phyloP scores from a whole-genome alignment of 2,113 vertebrate genomes.

The Ceyx cyanopectus region DNA sequence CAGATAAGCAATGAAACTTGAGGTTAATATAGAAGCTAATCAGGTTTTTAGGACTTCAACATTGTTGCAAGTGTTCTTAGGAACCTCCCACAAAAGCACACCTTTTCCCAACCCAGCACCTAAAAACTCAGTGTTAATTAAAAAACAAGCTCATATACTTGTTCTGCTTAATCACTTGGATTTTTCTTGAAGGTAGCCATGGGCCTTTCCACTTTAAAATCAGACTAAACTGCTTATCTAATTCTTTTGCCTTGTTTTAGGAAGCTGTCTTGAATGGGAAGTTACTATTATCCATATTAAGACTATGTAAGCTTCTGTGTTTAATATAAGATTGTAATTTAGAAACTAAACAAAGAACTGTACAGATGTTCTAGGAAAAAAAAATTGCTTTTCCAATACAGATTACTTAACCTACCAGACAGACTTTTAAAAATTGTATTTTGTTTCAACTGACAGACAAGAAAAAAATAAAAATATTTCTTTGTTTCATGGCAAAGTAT shows the following conservation, averaged over 20 bases:
- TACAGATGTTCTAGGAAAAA: not conserved
- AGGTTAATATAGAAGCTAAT: not conserved
- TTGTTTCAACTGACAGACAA: not conserved
- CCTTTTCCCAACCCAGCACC: not conserved
- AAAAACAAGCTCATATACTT: not conserved
- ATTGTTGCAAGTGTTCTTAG: not conserved
- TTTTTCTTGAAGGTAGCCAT: not conserved
- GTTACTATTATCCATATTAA: not conserved
- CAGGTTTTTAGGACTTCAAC: not conserved
- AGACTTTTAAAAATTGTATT: not conserved
- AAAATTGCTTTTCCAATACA: not conserved
- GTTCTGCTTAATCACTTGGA: not conserved
- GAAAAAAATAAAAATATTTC: not conserved
- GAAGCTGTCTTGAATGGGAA: not conserved
- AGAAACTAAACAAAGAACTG: not conserved
- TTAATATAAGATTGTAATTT: not conserved
- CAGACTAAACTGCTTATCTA: not conserved
- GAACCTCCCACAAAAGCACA: not conserved
- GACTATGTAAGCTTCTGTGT: not conserved
- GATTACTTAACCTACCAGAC: not conserved
- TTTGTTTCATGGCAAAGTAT: not conserved
- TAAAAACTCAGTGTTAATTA: not conserved
- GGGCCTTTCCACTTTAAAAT: not conserved
- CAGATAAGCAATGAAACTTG: not conserved
- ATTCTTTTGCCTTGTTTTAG: not conserved